These are phyloP conservation scores for Corella eumyota DNA, from an alignment of 23 tunicate species.

Conservation along the genomic window DNA sequence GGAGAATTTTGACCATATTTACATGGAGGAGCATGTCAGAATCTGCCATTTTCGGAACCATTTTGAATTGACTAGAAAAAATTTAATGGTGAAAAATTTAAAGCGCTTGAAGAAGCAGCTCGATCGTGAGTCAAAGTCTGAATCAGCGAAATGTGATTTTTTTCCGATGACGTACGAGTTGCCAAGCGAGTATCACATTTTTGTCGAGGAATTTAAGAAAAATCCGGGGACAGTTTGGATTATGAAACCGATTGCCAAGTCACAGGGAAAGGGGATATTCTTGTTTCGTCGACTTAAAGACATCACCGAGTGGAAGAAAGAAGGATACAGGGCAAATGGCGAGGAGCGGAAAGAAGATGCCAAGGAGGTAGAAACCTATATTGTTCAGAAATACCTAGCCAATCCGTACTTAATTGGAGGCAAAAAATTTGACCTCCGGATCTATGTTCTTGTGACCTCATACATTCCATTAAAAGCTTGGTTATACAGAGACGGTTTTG, in stretches of 20 bases:
- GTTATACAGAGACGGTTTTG: slow-evolving; percentile 98
- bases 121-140: slow-evolving; percentile 80
- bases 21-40: slow-evolving; percentile 84
- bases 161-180: slow-evolving; percentile 96
- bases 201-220: slow-evolving; percentile 93
- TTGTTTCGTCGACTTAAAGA: slow-evolving; percentile 82
- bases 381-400: slow-evolving; percentile 84
- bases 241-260: slow-evolving; percentile 96
- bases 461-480: slow-evolving; percentile 93
- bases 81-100: slow-evolving; percentile 89
- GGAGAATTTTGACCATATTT: slow-evolving; percentile 89
- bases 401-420: slow-evolving; percentile 95
- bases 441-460: slow-evolving; percentile 89
- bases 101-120: slow-evolving; percentile 82
- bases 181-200: slow-evolving; percentile 93
- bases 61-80: slow-evolving; percentile 81
- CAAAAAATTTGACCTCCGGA: slow-evolving; percentile 89
- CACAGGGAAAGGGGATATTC: slow-evolving; percentile 96
- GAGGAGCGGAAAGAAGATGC: slow-evolving; percentile 73
- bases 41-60: slow-evolving; percentile 91
- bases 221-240: slow-evolving; percentile 97
- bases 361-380: slow-evolving; percentile 92
- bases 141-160: slow-evolving; percentile 78
- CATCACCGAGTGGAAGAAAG: slow-evolving; percentile 97
- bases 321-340: slow-evolving; percentile 63